Evolutionary conservation across 2,888 invertebrate genomes (phyloP).

Genomic region (Oscheius sp.): DNA sequence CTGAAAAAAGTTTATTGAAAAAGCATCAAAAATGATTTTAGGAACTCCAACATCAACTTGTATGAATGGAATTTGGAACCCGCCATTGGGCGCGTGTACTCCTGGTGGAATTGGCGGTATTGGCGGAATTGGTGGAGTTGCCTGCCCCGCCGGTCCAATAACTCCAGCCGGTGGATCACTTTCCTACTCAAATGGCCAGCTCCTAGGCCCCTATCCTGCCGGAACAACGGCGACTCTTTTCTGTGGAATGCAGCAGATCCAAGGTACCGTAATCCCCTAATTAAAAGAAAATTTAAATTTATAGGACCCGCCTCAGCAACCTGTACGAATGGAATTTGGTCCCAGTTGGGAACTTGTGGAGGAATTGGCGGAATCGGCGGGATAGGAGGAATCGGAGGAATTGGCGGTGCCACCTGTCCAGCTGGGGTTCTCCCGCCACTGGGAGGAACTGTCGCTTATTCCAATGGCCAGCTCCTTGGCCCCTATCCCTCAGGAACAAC

Average conservation of each 20-base stretch:
- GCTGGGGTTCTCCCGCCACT: conserved; percentile 11
- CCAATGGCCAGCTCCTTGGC: conserved; percentile 36
- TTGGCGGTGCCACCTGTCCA: conserved; percentile 36
- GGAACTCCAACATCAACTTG: conserved; percentile 46
- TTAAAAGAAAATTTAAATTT: neutral
- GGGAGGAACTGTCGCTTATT: conserved; percentile 38
- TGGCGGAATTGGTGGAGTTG: conserved; percentile 38
- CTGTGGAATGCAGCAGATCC: conserved; percentile 41
- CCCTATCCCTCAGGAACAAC: conserved; percentile 53
- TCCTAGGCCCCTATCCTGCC: conserved; percentile 30
- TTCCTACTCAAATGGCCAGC: conserved; percentile 13
- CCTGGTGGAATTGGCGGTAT: conserved; percentile 40
- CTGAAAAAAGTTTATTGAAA: neutral
- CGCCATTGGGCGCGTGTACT: conserved; percentile 48
- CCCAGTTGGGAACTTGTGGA: conserved; percentile 45
- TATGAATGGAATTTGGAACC: conserved; percentile 42
- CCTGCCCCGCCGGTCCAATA: conserved; percentile 25
- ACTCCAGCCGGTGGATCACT: conserved; percentile 17
- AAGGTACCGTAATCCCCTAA: neutral
- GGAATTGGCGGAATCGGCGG: conserved; percentile 30
- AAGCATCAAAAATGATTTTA: no score
- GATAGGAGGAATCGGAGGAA: conserved; percentile 7
- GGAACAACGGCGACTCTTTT: conserved; percentile 55
- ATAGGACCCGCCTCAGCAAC: conserved; percentile 41
- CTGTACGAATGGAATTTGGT: conserved; percentile 45